Base-by-base conservation (phyloP, 2,888 invertebrate species). In the Rhogogaster chlorosoma region DNA sequence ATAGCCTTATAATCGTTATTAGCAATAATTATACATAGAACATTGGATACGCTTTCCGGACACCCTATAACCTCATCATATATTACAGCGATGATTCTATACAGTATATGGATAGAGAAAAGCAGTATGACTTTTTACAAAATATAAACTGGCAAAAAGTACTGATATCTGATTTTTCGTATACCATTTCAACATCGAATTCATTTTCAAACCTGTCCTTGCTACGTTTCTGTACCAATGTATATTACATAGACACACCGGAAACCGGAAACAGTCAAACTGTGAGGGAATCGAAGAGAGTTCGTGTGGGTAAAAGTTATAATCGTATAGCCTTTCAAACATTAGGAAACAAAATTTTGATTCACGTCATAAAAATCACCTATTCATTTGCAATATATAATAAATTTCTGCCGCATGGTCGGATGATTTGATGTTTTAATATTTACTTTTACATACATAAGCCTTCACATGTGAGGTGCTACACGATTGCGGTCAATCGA, bases 401-500 rank as follows among this genome's bases (percentile, higher is more conserved):
- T 70, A 70, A 70, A 70, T 36, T n/a, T n/a, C 32, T 32, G 7
- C 36, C 36, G 22, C 9, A 45, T 45, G 15, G 10, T 36, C 7
- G 32, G n/a, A 9, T 70, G n/a, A 38, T 70, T 32, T 6, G n/a
- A 70, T n/a, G 70, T 36, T 61, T 22, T 26, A 12, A 12, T 10
- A 61, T 61, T 29, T 26, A 61, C 10, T 26, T 61, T 5, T 67
- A 67, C 32, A 67, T 67, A 67, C 18, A 32, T 32, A 67, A 32
- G 18, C 32, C 32, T 67, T 32, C 67, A 67, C 67, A 67, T 32
- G 18, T 26, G 32, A 26, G 15, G 32, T 26, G 26, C 83, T 36
- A 80, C 26, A 18, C 70, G 83, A 83, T 49, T 83, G 70, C 83
- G 83, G 83, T 83, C 83, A 64, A 83, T 70, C 83, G 83, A 83